Base-by-base conservation (phyloP, 2,888 invertebrate genomes). In the Itoplectis maculator region DNA sequence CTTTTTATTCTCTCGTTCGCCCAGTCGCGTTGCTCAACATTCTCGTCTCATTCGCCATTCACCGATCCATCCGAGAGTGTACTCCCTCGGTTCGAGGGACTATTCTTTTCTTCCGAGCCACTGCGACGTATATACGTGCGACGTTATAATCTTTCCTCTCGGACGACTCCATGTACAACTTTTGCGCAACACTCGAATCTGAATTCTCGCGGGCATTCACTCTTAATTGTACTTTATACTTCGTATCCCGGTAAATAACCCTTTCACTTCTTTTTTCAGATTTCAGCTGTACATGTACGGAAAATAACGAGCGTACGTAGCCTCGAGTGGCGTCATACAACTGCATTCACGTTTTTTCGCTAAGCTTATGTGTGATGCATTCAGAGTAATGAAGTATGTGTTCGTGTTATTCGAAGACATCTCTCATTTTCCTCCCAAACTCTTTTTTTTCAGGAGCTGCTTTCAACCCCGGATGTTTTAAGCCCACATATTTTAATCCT, bases 41-140 rank as follows among this genome's bases (percentile, higher is more conserved):
- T 79, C 74, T 51, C 82, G 49, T 70, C 42, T 59, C 42, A 61
- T 68, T 82, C 68, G 65, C 54, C 69, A 74, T 70, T 82, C 74
- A 37, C 45, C 45, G 70, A 74, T 79, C 75, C 59, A 72, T 76
- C 49, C 72, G 35, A 13, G 49, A 68, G 54, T 40, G 29, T 29
- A 5, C 72, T 76, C 68, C 47, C 49, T 63, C 72, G 40, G 61
- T 70, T 47, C 23, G 42, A 42, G 23, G 68, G 66, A 63, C 72
- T 73, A 82, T 82, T 79, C 37, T 73, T 79, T 61, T 49, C 54
- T 8, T 73, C 40, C 45, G 51, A 75, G 45, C 72, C 69, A 66
- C 76, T 29, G 65, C 13, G 49, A 75, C 56, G 40, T 68, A 11
- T 47, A 56, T 40, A 9, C n/a, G n/a, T 29, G 65, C 13, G 49